These are phyloP conservation scores for Coreoperca whiteheadi DNA, from an alignment of 2,113 vertebrate genomes.

Conservation along the genomic window DNA sequence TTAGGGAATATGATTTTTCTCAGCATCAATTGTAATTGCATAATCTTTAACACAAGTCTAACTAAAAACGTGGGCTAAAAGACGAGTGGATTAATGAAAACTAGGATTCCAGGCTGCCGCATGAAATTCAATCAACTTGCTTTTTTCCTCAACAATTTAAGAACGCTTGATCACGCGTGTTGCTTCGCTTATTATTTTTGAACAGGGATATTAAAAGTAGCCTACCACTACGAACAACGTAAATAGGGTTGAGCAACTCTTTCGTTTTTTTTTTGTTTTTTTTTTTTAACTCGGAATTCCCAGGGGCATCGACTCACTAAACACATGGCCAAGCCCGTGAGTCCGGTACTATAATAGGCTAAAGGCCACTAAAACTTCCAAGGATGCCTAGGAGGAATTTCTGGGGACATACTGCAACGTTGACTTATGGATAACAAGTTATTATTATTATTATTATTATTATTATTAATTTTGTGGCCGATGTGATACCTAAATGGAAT, in stretches of 20 bases:
- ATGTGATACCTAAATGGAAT: neutral
- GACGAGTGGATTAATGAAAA: neutral
- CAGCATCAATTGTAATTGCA: neutral
- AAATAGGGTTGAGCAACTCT: neutral
- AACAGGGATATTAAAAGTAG: neutral
- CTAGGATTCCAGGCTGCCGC: neutral
- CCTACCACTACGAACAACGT: neutral
- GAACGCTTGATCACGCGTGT: neutral
- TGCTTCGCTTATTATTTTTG: neutral
- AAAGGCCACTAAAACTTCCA: neutral
- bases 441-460: neutral
- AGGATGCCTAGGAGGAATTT: neutral
- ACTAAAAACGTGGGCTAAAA: neutral
- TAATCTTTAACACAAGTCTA: neutral
- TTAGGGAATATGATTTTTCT: too few species aligned
- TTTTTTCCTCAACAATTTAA: neutral
- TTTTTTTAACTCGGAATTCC: neutral
- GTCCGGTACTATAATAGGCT: neutral
- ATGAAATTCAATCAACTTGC: too few species aligned
- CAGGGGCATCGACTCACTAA: neutral
- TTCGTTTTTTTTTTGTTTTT: neutral
- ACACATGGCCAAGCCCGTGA: neutral
- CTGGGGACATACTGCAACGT: neutral
- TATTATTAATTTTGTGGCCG: neutral
- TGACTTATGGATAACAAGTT: neutral